Evolutionary conservation across 2,888 invertebrate species (phyloP).

Genomic region (Crioceris asparagi): DNA sequence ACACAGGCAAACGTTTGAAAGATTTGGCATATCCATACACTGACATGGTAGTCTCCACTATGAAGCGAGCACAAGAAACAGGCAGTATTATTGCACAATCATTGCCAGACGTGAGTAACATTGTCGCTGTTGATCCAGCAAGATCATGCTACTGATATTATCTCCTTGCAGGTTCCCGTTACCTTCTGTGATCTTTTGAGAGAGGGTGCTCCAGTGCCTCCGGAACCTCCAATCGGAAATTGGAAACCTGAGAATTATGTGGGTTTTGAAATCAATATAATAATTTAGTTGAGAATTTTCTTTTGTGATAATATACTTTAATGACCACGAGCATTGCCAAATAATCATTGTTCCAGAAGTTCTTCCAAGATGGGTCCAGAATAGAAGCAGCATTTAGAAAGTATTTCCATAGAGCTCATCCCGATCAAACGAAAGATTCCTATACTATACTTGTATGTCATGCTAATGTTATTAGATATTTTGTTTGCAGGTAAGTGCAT

Average conservation of each 20-base stretch:
- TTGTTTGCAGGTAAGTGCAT: constrained; percentile 75
- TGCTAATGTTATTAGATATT: constrained; percentile 94
- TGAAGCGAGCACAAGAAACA: constrained; percentile 90
- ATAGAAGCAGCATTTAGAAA: constrained; percentile 93
- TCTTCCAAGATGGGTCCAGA: constrained; percentile 82
- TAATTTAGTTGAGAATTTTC: not conserved
- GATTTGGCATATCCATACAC: constrained; percentile 71
- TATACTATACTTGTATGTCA: constrained; percentile 93
- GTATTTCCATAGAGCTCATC: constrained; percentile 83
- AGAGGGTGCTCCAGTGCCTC: constrained; percentile 91
- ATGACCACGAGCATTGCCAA: not conserved
- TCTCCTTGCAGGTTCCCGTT: constrained; percentile 47
- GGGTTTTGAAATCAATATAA: constrained; percentile 26
- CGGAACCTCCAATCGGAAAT: constrained; percentile 75
- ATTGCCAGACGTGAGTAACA: constrained; percentile 39
- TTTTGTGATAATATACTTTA: not conserved
- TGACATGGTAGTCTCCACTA: constrained; percentile 74
- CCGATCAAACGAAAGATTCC: constrained; percentile 67
- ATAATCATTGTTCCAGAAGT: constrained; percentile 52
- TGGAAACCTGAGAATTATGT: constrained; percentile 80
- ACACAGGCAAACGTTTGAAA: constrained; percentile 73
- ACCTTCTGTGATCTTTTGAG: constrained; percentile 64
- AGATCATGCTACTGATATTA: too few species aligned
- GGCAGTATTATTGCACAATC: constrained; percentile 67
- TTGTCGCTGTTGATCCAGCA: too few species aligned